Base-by-base conservation (phyloP, 2,888 invertebrate species). In the Mayetiola destructor region DNA sequence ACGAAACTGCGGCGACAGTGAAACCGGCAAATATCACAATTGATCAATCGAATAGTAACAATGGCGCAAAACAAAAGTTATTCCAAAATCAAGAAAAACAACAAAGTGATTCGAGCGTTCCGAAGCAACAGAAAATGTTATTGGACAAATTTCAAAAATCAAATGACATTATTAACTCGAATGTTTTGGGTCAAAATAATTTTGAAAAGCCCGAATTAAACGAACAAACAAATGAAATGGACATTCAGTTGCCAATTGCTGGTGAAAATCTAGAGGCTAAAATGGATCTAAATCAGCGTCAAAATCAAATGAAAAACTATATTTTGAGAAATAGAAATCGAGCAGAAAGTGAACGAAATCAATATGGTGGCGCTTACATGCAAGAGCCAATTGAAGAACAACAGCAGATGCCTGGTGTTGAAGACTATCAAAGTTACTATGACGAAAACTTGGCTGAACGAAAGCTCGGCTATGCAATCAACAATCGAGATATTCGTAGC, bases 401-500 rank as follows among this genome's bases (percentile, higher is more conserved):
- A 35, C 35, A 56, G 14, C 27, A 27, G 6, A 40, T 57, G 23
- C 52, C 29, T 29, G 40, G 35, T 5, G 23, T 16, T 6, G 70
- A 70, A 59, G 72, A 72, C 37, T 72, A 72, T 55, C 64, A 64
- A 21, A 59, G 64, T 4, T 57, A 66, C 48, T 72, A 72, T 61
- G 67, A 67, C 57, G 71, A 71, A 36, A 70, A 70, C 16, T 37
- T n/a, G 37, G 21, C 60, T 59, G 20, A 67, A 68, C 55, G 32
- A 16, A 14, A 67, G 66, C 4, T 5, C 3, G 52, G 69, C 64
- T 14, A 58, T 70, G 56, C 64, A 70, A 18, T 67, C 65, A 39
- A 63, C 2, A 72, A 68, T 63, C 66, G 72, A 5, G 72, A 70
- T 59, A 67, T 72, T 35, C 67, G 72, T 48, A 72, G 72, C 55